Evolutionary conservation across 2,888 invertebrate genomes (phyloP), one percentile per base, ranked within the genome.

Genomic region (Phengaris arion): DNA sequence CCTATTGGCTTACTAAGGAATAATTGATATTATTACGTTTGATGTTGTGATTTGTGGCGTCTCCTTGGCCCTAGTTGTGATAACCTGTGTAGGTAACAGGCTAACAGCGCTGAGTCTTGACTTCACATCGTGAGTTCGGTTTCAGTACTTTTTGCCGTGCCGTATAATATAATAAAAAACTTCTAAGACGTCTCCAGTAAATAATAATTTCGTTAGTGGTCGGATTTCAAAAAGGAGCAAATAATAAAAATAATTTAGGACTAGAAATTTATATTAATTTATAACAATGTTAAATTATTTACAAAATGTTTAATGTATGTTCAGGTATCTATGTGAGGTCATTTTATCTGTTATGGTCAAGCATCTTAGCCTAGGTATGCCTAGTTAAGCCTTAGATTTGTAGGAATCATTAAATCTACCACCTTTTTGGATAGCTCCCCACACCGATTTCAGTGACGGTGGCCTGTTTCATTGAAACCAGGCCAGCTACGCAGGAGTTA

Each of bases 251-350:
- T 75, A 76, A 80, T 79, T 80, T 78, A 79, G 79, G 81, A 82
- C 81, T 82, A 82, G 81, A 81, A 81, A 79, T 79, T 79, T 79
- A 80, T 79, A 79, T 80, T 77, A 78, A 78, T 80, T 81, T 81
- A 80, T 80, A 78, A 75, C 68, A 76, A 74, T 46, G 4, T 72
- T 52, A 74, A 73, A 55, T 74, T 79, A 79, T 79, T 79, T 79
- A 79, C 78, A 77, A 74, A 75, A 59, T 76, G 74, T 72, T 70
- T 73, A 75, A 15, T 75, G 52, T 77, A 77, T 76, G 70, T 79
- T 77, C 76, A 77, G 15, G 64, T 75, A 57, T 45, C 55, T 54
- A 74, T 69, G 48, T 54, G 54, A 68, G 69, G 69, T 48, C 69
- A 55, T 54, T 64, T 22, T 51, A 54, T 45, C 35, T 64, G 35